These are phyloP conservation scores for Misgurnus mizolepis DNA, from an alignment of 2,113 vertebrate genomes.

Conservation along the genomic window DNA sequence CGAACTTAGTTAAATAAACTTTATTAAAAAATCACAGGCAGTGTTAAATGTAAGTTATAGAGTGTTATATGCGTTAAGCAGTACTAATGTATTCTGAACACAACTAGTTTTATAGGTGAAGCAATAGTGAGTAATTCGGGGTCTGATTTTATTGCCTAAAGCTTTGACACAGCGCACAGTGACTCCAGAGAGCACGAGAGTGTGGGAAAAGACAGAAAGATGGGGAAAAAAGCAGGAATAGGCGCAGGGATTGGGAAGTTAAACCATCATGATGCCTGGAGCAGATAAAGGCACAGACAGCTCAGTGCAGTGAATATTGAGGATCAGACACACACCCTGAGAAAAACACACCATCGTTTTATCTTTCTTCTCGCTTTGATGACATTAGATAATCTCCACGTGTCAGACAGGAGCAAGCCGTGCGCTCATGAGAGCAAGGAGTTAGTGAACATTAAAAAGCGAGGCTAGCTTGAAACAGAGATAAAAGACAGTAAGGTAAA, in stretches of 20 bases:
- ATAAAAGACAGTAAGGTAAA: slow-evolving; percentile 70
- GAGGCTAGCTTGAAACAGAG: slow-evolving; percentile 64
- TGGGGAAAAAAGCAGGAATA: slow-evolving; percentile 55
- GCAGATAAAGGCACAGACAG: slow-evolving; percentile 54
- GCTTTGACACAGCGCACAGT: slow-evolving; percentile 62
- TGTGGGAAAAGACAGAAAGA: slow-evolving; percentile 70
- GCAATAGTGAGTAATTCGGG: slow-evolving; percentile 1
- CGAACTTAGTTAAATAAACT: no score
- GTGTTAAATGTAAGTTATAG: background rate
- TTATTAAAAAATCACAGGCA: background rate
- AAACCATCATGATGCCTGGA: slow-evolving; percentile 67
- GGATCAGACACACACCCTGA: slow-evolving; percentile 16
- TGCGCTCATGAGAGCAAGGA: slow-evolving; percentile 62
- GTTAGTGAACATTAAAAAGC: slow-evolving; percentile 65
- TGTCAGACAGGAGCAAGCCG: slow-evolving; percentile 73
- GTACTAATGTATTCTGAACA: background rate
- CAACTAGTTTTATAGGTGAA: background rate
- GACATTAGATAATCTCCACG: slow-evolving; percentile 79
- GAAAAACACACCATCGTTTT: slow-evolving; percentile 54
- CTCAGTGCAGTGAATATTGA: slow-evolving; percentile 29
- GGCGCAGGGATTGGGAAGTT: slow-evolving; percentile 64
- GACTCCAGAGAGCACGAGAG: slow-evolving; percentile 68
- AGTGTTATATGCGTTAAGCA: background rate
- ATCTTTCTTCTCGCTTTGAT: slow-evolving; percentile 74
- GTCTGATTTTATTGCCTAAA: slow-evolving; percentile 65